Base-by-base conservation (phyloP, 2,888 invertebrate genomes). In the Silvanus unidentatus region DNA sequence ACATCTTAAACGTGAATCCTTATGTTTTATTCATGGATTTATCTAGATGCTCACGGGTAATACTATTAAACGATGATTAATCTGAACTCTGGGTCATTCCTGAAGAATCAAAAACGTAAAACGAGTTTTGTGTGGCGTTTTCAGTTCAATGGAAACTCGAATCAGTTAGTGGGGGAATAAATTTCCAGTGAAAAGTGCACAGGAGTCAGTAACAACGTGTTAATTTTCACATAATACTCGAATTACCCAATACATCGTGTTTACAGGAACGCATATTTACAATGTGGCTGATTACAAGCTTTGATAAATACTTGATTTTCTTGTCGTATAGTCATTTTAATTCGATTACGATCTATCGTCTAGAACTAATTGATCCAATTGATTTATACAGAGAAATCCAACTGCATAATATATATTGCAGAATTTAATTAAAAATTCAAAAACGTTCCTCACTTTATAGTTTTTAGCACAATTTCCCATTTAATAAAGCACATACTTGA, bases 321-420 rank as follows among this genome's bases (percentile, higher is more conserved):
- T 50, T 50, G 54, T 50, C 47, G 49, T 45, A 45, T 45, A 53
- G 4, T 3, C 49, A 52, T 54, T 52, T 55, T 54, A 54, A 55
- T 55, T 53, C 50, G 55, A 55, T 56, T 45, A 53, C 58, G 47
- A 58, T 56, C 58, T 53, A 49, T 53, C 42, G 48, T 46, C 49
- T 47, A 53, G 51, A 55, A 56, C 53, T 58, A 57, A 58, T 54
- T 55, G 55, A 48, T 46, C 45, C 44, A 48, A 53, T 54, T 53
- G 54, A 54, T 57, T 54, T 46, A 49, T 49, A 22, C 8, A 22
- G 22, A 22, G 8, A 22, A 22, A 5, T 16, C 38, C 32, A 30
- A n/a, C n/a, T n/a, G n/a, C n/a, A n/a, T n/a, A n/a, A n/a, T n/a
- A n/a, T n/a, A n/a, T n/a, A n/a, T n/a, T n/a, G n/a, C n/a, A n/a